Conservation (phyloP, 2,797 vertebrate species). For the Cyprinodon diabolis region DNA sequence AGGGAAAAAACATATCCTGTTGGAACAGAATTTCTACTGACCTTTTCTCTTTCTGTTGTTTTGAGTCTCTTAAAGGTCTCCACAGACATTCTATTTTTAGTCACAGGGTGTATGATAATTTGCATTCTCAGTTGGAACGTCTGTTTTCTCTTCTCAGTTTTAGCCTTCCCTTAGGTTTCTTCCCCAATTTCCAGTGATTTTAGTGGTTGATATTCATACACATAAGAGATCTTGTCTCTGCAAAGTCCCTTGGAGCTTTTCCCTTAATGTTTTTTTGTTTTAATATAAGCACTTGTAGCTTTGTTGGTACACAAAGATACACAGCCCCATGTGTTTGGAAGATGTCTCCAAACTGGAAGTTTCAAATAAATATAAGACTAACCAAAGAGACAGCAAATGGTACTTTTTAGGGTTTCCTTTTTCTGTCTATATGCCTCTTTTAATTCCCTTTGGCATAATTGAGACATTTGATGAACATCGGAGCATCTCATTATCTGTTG, state of each 20-base stretch:
- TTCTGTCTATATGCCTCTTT: conserved; percentile 27
- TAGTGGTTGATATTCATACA: conserved; percentile 11
- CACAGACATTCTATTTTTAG: conserved; percentile 7
- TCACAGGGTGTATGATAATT: conserved; percentile 5
- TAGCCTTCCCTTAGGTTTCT: conserved; percentile 14
- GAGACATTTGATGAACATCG: conserved; percentile 67
- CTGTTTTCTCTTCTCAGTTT: conserved; percentile 21
- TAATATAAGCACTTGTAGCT: conserved; percentile 15
- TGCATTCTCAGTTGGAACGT: conserved; percentile 8
- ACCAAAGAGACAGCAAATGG: conserved; percentile 29
- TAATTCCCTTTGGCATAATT: conserved; percentile 57
- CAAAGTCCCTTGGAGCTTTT: conserved; percentile 35
- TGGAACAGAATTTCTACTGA: conserved; percentile 20
- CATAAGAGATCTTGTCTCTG: conserved; percentile 29
- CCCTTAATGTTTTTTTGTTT: conserved; percentile 12
- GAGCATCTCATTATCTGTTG: conserved; percentile 71
- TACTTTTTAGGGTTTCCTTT: conserved; percentile 4
- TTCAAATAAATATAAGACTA: conserved; percentile 38
- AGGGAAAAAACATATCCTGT: conserved; percentile 3
- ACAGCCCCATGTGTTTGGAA: conserved; percentile 32
- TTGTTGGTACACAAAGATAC: conserved; percentile 21
- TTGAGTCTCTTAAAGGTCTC: conserved; percentile 18
- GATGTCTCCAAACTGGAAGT: conserved; percentile 38
- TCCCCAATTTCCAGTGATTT: conserved; percentile 32
- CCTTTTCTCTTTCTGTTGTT: conserved; percentile 31